phyloP scores from a whole-genome alignment of 2,113 vertebrate species.

The Tauraco erythrolophus region DNA sequence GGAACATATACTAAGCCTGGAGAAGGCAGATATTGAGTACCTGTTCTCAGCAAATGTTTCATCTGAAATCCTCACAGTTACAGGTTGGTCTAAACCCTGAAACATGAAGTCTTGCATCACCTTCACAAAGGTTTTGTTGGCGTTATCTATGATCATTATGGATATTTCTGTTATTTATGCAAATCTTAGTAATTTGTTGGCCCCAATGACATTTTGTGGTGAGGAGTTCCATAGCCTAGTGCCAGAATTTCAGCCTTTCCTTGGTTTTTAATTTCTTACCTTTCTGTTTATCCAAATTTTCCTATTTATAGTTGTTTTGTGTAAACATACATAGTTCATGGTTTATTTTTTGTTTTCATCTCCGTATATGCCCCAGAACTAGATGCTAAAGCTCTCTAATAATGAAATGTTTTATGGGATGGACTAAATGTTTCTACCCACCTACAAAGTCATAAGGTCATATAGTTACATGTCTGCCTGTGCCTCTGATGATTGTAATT shows the following conservation, averaged over 20 bases:
- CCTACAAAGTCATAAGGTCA: not conserved
- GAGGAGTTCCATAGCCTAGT: not conserved
- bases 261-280: not conserved
- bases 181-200: not conserved
- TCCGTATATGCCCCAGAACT: not conserved
- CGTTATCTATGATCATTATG: not conserved
- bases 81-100: not conserved
- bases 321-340: not conserved
- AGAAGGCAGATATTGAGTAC: not conserved
- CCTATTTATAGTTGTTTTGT: not conserved
- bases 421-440: not conserved
- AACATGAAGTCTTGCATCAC: not conserved
- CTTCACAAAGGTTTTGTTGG: not conserved
- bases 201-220: not conserved
- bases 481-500: not conserved
- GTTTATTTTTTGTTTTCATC: not conserved
- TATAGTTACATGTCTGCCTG: not conserved
- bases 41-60: not conserved
- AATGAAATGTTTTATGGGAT: not conserved
- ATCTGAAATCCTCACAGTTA: not conserved
- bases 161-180: not conserved
- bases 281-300: not conserved
- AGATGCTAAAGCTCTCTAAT: not conserved
- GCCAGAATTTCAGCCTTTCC: not conserved
- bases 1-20: not conserved